phyloP scores from a whole-genome alignment of 2,113 vertebrate genomes.

The Craseonycteris thonglongyai region DNA sequence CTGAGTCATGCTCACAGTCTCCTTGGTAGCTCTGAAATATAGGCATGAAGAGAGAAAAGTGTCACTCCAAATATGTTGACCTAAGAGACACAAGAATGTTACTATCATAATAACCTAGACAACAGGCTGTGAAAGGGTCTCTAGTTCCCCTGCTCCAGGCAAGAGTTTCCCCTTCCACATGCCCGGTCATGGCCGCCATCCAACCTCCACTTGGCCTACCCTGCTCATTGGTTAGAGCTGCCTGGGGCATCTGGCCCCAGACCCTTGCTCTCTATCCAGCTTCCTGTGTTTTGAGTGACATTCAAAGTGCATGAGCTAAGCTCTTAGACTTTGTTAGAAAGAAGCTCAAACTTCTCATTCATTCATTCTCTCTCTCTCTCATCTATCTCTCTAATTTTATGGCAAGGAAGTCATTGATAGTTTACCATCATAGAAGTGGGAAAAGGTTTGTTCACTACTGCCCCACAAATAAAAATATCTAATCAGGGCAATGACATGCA shows the following conservation, averaged over 20 bases:
- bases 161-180: background rate
- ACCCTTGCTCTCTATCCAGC: fast-evolving
- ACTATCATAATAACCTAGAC: background rate
- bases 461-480: background rate
- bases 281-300: background rate
- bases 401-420: background rate
- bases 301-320: background rate
- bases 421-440: background rate
- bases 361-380: background rate
- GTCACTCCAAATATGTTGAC: background rate
- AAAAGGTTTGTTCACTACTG: background rate
- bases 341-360: background rate
- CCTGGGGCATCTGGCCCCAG: too few relatives aligned
- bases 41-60: background rate
- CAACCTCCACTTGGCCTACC: background rate
- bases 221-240: background rate
- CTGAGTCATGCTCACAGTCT: background rate
- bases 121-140: fast-evolving
- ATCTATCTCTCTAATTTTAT: background rate
- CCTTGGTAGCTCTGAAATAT: background rate
- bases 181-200: background rate
- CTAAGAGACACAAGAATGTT: background rate
- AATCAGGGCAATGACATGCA: background rate
- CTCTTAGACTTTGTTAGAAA: background rate
- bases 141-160: background rate